Percentiles rank a stretch among this genome's conserved stretches.
phyloP scores from a whole-genome alignment of 1,140 invertebrate genomes.

The Drosophila ercepeae region DNA sequence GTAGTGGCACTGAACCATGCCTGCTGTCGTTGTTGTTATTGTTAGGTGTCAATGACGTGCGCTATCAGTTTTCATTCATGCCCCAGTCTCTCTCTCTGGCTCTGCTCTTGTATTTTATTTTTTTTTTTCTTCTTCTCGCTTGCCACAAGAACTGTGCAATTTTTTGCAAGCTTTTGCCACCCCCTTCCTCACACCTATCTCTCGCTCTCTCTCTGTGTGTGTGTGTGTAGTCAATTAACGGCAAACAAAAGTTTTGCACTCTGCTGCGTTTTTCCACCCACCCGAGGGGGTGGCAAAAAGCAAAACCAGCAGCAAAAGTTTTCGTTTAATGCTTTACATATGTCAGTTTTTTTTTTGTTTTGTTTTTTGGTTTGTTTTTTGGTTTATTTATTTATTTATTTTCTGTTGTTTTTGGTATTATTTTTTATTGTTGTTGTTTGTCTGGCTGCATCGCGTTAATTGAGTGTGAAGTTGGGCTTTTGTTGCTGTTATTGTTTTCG shows the following conservation, averaged over 20 bases:
- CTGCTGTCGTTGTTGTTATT: slow-evolving; percentile 28
- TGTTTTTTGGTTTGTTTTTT: slow-evolving; percentile 8
- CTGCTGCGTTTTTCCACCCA: slow-evolving; percentile 31
- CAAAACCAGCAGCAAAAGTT: slow-evolving; percentile 37
- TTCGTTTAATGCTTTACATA: slow-evolving; percentile 56
- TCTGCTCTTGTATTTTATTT: not conserved
- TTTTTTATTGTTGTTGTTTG: slow-evolving; percentile 34
- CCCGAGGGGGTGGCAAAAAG: slow-evolving; percentile 55
- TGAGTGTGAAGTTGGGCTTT: slow-evolving; percentile 79
- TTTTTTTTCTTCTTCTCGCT: not conserved
- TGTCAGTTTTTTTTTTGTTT: slow-evolving; percentile 16
- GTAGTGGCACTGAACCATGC: slow-evolving; percentile 19
- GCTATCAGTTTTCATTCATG: slow-evolving; percentile 80
- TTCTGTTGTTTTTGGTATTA: not conserved
- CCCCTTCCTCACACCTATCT: slow-evolving; percentile 4
- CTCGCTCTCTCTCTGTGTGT: not conserved
- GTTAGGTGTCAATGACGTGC: slow-evolving; percentile 79
- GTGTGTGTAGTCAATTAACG: slow-evolving; percentile 75
- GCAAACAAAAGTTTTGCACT: slow-evolving; percentile 72
- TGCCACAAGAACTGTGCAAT: slow-evolving; percentile 24
- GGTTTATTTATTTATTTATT: not conserved
- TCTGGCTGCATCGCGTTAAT: slow-evolving; percentile 75
- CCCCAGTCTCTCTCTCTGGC: slow-evolving; percentile 20
- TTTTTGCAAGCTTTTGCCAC: slow-evolving; percentile 40
- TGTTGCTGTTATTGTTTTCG: slow-evolving; percentile 53